Percentiles rank a stretch among this genome's conserved stretches.
These are phyloP conservation scores for Heliconius hortense DNA, from an alignment of 2,888 invertebrate species.

Conservation along the genomic window DNA sequence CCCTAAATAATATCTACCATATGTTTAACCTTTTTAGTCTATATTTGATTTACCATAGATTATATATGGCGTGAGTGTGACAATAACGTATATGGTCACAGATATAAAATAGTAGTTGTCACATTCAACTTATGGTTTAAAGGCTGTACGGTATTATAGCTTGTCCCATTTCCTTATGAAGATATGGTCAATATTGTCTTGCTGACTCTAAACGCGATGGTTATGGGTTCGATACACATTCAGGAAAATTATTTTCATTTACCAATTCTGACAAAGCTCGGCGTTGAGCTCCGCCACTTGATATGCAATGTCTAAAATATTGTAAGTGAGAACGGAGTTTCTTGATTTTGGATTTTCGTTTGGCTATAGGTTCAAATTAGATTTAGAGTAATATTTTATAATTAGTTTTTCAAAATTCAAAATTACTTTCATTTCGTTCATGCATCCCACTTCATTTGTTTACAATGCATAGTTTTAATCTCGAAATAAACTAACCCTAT, in stretches of 20 bases:
- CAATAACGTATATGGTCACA: conserved; percentile 28
- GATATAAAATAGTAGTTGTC: conserved; percentile 10
- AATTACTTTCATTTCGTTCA: too few relatives aligned
- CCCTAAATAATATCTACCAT: conserved; percentile 15
- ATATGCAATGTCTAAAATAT: neutral
- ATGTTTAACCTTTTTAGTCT: conserved; percentile 25
- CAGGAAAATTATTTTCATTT: too few relatives aligned
- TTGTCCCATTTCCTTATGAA: conserved; percentile 6
- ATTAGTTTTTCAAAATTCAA: too few relatives aligned
- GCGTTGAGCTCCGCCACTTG: neutral
- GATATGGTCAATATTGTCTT: neutral
- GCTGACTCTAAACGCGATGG: too few relatives aligned
- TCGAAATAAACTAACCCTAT: too few relatives aligned
- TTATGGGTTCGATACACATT: too few relatives aligned
- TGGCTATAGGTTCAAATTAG: too few relatives aligned
- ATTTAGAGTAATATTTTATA: too few relatives aligned
- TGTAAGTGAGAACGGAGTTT: neutral
- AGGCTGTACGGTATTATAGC: neutral
- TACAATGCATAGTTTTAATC: too few relatives aligned
- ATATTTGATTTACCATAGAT: conserved; percentile 20
- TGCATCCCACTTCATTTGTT: too few relatives aligned
- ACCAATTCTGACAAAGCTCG: neutral
- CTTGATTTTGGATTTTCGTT: neutral
- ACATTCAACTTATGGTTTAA: conserved; percentile 1
- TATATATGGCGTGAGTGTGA: conserved; percentile 26